Evolutionary conservation across 2,797 vertebrate species (phyloP).

Genomic region (Hydrophis major): DNA sequence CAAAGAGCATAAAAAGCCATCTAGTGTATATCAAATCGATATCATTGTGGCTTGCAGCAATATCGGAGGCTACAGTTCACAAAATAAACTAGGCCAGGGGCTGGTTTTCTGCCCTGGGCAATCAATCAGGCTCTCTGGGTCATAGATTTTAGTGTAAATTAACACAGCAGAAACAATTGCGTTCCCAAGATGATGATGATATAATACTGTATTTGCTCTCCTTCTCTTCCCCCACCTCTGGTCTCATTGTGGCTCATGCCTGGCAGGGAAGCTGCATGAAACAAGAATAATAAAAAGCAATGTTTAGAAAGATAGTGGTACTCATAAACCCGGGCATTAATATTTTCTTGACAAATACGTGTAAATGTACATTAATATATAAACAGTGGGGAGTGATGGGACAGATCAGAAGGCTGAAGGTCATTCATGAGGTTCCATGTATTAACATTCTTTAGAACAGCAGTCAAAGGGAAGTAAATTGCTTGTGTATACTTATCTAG

Average conservation of each 20-base stretch:
- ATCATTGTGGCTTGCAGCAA: constrained; percentile 76
- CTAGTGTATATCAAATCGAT: constrained; percentile 85
- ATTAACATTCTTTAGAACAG: constrained; percentile 36
- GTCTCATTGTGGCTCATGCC: constrained; percentile 58
- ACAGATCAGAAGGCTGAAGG: constrained; percentile 26
- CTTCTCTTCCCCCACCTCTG: constrained; percentile 12
- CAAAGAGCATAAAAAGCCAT: constrained; percentile 80
- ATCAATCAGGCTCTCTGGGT: constrained; percentile 80
- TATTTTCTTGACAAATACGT: constrained; percentile 64
- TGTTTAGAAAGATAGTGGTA: constrained; percentile 65
- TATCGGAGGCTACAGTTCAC: constrained; percentile 83
- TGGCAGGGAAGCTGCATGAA: constrained; percentile 54
- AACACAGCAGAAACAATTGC: constrained; percentile 79
- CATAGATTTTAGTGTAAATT: constrained; percentile 86
- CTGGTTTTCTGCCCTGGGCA: constrained; percentile 80
- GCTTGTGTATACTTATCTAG: not conserved
- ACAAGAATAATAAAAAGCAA: constrained; percentile 71
- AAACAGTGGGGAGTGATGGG: constrained; percentile 29
- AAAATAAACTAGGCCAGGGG: constrained; percentile 82
- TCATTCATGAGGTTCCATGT: constrained; percentile 35
- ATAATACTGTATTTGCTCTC: constrained; percentile 75
- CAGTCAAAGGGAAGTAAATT: constrained; percentile 6
- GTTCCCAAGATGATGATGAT: constrained; percentile 73
- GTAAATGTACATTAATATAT: constrained; percentile 36
- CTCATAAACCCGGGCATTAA: constrained; percentile 61